phyloP scores from a whole-genome alignment of 1,140 invertebrate species.

The Tetranychus cinnabarinus region DNA sequence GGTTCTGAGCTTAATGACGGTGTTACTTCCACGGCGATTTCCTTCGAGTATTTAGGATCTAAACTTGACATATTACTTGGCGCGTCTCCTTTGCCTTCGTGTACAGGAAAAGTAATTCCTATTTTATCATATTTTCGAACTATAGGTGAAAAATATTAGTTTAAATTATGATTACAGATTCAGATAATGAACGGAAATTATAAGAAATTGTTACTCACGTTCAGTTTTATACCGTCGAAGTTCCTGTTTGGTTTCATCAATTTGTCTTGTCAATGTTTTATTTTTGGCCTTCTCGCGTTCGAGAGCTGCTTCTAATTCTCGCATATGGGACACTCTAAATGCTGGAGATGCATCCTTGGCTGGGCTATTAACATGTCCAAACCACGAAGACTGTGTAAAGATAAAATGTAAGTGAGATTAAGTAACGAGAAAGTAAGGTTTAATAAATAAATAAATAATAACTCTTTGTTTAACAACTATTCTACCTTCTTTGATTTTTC shows the following conservation, averaged over 20 bases:
- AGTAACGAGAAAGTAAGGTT: neutral
- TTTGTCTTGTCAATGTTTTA: neutral
- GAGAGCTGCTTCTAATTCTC: neutral
- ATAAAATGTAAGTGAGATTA: neutral
- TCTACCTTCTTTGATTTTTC: neutral
- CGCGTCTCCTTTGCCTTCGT: neutral
- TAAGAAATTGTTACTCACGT: neutral
- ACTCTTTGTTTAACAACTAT: neutral
- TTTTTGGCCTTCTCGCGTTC: neutral
- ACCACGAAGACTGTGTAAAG: neutral
- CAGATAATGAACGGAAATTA: neutral
- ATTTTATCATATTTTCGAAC: neutral
- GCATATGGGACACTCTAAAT: neutral
- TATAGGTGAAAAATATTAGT: neutral
- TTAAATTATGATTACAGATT: no score
- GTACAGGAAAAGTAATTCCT: neutral
- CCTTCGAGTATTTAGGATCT: neutral
- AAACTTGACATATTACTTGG: neutral
- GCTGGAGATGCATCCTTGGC: no score
- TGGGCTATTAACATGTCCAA: neutral
- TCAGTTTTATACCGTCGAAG: neutral
- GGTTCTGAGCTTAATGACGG: neutral
- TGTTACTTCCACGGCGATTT: neutral
- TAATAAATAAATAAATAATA: neutral
- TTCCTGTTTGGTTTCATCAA: neutral